phyloP scores from a whole-genome alignment of 2,113 vertebrate species.

The Sialia sialis region DNA sequence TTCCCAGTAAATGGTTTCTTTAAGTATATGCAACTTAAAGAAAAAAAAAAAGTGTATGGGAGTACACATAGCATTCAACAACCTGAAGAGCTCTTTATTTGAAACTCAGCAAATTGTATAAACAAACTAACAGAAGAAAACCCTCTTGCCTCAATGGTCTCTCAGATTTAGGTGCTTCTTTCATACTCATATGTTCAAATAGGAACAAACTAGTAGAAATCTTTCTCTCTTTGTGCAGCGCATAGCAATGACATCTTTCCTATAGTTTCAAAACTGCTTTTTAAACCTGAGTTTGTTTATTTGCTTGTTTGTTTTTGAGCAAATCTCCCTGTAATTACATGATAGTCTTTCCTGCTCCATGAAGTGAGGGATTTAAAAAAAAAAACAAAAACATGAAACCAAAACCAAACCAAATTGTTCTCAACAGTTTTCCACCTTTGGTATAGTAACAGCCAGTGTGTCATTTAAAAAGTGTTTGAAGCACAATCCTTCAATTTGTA shows the following conservation, averaged over 20 bases:
- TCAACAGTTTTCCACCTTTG: not conserved
- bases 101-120: not conserved
- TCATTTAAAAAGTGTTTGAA: not conserved
- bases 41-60: not conserved
- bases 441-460: not conserved
- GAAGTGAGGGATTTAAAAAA: not conserved
- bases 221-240: not conserved
- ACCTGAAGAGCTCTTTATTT: not conserved
- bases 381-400: not conserved
- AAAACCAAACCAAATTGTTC: not conserved
- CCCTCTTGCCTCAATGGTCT: not conserved
- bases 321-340: not conserved
- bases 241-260: not conserved
- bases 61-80: not conserved
- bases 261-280: not conserved
- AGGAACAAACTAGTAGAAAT: not conserved
- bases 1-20: not conserved
- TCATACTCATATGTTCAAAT: not conserved
- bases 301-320: not conserved
- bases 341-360: not conserved
- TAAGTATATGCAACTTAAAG: not conserved
- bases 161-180: not conserved
- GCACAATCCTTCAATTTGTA: not conserved
- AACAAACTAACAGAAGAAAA: not conserved
- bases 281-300: not conserved